phyloP scores from a whole-genome alignment of 2,797 vertebrate species.

The Serranus cabrilla region DNA sequence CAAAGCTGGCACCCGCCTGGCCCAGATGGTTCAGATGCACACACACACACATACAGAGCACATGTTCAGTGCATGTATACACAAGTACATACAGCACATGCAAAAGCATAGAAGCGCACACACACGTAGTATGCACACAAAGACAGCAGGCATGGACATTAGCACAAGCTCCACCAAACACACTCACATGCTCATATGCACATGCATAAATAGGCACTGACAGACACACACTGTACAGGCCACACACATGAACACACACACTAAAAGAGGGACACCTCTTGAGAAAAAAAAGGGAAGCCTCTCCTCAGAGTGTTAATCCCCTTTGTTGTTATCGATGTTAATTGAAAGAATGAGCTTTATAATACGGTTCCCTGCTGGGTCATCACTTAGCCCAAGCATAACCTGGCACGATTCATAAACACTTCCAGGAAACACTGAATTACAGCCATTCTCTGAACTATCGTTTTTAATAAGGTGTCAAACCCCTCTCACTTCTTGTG shows the following conservation, averaged over 20 bases:
- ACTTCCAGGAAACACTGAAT: conserved; percentile 70
- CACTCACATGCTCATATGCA: conserved; percentile 10
- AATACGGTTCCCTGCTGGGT: conserved; percentile 69
- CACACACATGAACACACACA: conserved; percentile 21
- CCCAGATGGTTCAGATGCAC: conserved; percentile 23
- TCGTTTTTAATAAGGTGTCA: conserved; percentile 55
- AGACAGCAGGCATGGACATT: conserved; percentile 7
- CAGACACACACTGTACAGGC: conserved; percentile 21
- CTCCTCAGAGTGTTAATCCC: conserved; percentile 65
- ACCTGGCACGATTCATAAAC: conserved; percentile 66
- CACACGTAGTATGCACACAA: conserved; percentile 3
- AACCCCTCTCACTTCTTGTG: conserved; percentile 20
- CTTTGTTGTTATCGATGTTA: conserved; percentile 77
- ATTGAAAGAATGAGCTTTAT: conserved; percentile 78
- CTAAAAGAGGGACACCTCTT: conserved; percentile 41
- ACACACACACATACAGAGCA: neutral
- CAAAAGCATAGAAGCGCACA: conserved; percentile 2
- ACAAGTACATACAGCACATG: conserved; percentile 1
- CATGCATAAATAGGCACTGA: conserved; percentile 10
- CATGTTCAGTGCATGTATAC: neutral
- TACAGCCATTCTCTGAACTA: conserved; percentile 55
- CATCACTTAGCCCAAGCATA: conserved; percentile 65
- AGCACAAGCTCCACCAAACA: conserved; percentile 14
- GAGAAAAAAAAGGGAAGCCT: conserved; percentile 40
- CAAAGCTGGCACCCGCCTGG: conserved; percentile 55